Base-by-base conservation (phyloP, 1,140 invertebrate genomes). In the Psilanteris sp. region DNA sequence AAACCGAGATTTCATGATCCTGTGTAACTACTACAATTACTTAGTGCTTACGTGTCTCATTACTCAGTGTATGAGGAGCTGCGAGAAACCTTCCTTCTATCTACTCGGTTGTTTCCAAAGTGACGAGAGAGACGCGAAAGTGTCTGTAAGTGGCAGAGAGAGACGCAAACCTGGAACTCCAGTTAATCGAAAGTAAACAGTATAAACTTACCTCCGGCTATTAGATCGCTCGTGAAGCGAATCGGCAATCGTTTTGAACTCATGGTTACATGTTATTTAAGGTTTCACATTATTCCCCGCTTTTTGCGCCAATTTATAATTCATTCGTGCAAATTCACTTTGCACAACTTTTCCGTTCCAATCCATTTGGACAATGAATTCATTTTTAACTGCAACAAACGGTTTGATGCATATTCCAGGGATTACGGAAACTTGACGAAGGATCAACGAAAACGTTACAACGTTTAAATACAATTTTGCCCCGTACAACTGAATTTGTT, bases 171-270 rank as follows among this genome's bases (percentile, higher is more conserved):
- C 36, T 64, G 57, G 39, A 77, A 71, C 66, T 72, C 71, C 52
- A 64, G 75, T 77, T 75, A 77, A 80, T 80, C 77, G 74, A 80
- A 75, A 74, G 77, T 67, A 80, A 80, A 80, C 79, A 72, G 55
- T 71, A 61, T 77, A 77, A 68, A 48, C 48, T 71, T 71, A 71
- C 61, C 20, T 41, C 18, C 59, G 72, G 52, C 74, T 73, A 72
- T 80, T 80, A 66, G 68, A 78, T 73, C 62, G 68, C 57, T 75
- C 52, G 62, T 41, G 73, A 70, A 80, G 37, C 68, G 73, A 68
- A 79, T 79, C 73, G 66, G 22, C 50, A 66, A 79, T 66, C 66
- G 64, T 37, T 37, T 72, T 31, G 52, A 68, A 57, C 13, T 50
- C 34, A 61, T 27, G 66, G 52, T 52, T 75, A 61, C 67, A 75